Base-by-base conservation (phyloP, 2,888 invertebrate species). In the Exocentrus adspersus region DNA sequence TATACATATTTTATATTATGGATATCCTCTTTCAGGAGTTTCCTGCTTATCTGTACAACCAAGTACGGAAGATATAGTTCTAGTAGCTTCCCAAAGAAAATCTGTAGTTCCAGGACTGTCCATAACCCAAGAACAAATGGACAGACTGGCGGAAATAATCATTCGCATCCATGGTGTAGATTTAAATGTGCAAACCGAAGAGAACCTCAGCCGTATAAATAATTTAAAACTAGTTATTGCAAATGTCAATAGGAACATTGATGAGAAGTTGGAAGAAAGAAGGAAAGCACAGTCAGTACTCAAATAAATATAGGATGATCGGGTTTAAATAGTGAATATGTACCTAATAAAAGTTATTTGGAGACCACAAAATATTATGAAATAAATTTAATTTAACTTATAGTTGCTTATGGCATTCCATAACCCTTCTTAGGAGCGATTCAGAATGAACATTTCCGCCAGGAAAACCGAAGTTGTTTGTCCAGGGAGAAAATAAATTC, bases 131-230 rank as follows among this genome's bases (percentile, higher is more conserved):
- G 50, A 50, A 28, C 14, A 50, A 50, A 46, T 57, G 20, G 24
- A 46, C 14, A 32, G 20, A 3, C n/a, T 57, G 10, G 57, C 45
- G 21, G 32, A 57, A 12, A 57, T 46, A 12, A 17, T 57, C 19
- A 17, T 57, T 9, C 46, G 21, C 12, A 57, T 57, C 10, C 57
- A 57, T 21, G 46, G 57, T 7, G 57, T 57, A 19, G 46, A 32
- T 32, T 10, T 20, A 16, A 42, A 19, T 6, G n/a, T 1, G 5
- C 19, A 16, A 12, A 57, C 19, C 2, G 57, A 57, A 14, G 32
- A 45, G 32, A 57, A 57, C n/a, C 5, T 17, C 5, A 30, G 20
- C 19, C 45, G 46, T 20, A 17, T 17, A 20, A 20, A 45, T 4
- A 28, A 46, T 7, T 17, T 57, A 17, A 57, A 20, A 10, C 1